phyloP scores from a whole-genome alignment of 2,888 invertebrate species.

The Lasioglossum calceatum region DNA sequence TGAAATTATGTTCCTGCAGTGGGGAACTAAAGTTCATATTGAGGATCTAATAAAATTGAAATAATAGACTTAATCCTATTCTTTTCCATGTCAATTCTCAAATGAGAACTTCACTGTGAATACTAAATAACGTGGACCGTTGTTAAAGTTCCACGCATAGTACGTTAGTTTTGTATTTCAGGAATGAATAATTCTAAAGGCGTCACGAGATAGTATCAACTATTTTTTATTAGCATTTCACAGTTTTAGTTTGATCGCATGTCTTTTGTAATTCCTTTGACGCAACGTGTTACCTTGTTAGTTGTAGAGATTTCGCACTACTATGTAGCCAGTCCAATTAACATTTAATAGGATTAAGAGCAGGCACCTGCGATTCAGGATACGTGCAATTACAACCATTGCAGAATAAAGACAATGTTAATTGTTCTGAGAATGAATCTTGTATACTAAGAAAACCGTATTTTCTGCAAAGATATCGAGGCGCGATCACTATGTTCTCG shows the following conservation, averaged over 20 bases:
- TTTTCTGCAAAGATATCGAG: not conserved
- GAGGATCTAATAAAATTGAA: no score
- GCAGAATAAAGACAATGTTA: not conserved
- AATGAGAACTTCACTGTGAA: no score
- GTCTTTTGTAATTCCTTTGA: conserved; percentile 2
- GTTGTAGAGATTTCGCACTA: not conserved
- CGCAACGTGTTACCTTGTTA: not conserved
- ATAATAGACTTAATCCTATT: no score
- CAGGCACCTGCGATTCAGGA: not conserved
- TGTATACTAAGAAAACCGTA: not conserved
- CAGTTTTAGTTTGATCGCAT: not conserved
- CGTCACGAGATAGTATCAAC: not conserved
- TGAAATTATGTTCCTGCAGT: no score
- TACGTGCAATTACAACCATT: conserved; percentile 9
- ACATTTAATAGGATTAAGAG: conserved; percentile 8
- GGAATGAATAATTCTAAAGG: not conserved
- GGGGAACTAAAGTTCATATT: no score
- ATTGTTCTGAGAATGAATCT: conserved; percentile 2
- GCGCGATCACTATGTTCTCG: not conserved
- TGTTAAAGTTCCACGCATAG: not conserved
- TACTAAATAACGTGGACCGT: no score
- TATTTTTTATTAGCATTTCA: not conserved
- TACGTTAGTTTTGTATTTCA: not conserved
- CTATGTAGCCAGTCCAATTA: not conserved
- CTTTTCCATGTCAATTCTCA: no score